Base-by-base conservation (phyloP, 2,797 vertebrate species). In the Anabacerthia variegaticeps region DNA sequence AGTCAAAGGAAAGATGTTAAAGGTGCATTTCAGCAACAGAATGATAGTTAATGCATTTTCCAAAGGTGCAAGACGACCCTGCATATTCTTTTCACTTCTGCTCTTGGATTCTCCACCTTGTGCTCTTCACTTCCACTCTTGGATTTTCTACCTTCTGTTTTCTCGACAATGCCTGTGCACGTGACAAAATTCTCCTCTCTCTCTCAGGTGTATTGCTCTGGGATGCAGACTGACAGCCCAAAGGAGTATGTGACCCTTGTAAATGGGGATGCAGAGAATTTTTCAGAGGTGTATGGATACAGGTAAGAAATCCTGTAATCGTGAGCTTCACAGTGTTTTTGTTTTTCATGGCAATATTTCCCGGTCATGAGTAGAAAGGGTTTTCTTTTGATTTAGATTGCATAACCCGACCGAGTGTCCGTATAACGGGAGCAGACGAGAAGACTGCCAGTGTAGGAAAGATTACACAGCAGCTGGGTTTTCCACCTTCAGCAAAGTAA, bases 231-330 rank as follows among this genome's bases (percentile, higher is more conserved):
- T 9, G 98, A 98, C 83, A 98, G 91, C 95, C 99, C 99, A 12
- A 98, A 98, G 95, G 99, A 99, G 93, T 99, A 99, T 14, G 96
- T 99, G 96, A 99, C 99, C 28, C 98, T 99, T 96, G 97, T 97
- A 22, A 98, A 97, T 0, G 98, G 98, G 6, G 99, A 99, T 88
- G 98, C 97, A 28, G 99, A 99, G 96, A 99, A 99, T 97, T 99
- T 99, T 95, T 99, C 99, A 1, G 99, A 99, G 97, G 99, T 99
- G 62, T 99, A 99, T 85, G 99, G 98, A 92, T 99, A 99, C 98
- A 99, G 99, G 99, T 99, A 98, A 97, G 96, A 51, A 72, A 66
- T 37, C 67, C 54, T 13, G 73, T 19, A 51, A 20, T n/a, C 28
- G 41, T 18, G 63, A 69, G n/a, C 52, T 44, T 76, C 9, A 3